These are phyloP conservation scores for Chrysemys picta DNA, from an alignment of 2,113 vertebrate species.

Conservation along the genomic window DNA sequence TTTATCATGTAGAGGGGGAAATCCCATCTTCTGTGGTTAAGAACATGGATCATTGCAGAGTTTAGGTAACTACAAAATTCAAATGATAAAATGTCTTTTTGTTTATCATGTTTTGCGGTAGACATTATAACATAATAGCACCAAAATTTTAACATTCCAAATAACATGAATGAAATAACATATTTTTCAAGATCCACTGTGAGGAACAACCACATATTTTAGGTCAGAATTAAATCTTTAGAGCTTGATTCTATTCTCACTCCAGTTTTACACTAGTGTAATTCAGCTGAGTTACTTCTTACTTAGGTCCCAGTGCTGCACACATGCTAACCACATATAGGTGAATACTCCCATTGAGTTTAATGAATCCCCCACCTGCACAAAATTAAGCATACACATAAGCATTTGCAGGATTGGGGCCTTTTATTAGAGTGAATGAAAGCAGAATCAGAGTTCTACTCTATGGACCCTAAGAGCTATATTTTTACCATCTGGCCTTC, in stretches of 20 bases:
- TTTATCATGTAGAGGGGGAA: not conserved
- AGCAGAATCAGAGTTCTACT: not conserved
- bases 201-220: not conserved
- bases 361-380: not conserved
- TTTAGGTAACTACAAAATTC: not conserved
- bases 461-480: not conserved
- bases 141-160: not conserved
- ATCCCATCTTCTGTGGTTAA: not conserved
- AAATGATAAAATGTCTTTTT: not conserved
- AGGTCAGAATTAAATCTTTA: not conserved
- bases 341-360: not conserved
- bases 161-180: not conserved
- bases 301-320: not conserved
- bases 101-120: not conserved
- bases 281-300: not conserved
- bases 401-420: not conserved
- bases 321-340: not conserved
- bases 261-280: not conserved
- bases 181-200: not conserved
- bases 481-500: not conserved
- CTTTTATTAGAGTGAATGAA: not conserved
- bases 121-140: not conserved
- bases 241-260: rapidly evolving
- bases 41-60: conserved; percentile 25
- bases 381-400: not conserved